Evolutionary conservation across 2,797 vertebrate species (phyloP).

Genomic region (Chloroceryle amazona): DNA sequence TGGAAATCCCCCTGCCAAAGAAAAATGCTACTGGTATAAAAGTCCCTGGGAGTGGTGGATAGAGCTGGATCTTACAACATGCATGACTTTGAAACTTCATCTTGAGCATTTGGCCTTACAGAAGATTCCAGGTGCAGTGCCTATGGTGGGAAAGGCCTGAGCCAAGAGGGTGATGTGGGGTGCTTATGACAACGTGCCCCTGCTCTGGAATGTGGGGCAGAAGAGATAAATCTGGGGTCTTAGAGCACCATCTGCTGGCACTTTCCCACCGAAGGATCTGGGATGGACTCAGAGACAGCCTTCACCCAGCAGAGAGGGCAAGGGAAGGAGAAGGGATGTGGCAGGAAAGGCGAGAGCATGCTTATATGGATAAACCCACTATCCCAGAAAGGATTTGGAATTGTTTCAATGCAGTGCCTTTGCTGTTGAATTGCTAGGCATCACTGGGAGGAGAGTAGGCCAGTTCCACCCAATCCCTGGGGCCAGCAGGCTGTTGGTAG

Average conservation of each 20-base stretch:
- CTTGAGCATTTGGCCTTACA: not conserved
- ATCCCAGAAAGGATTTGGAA: not conserved
- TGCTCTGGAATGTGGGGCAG: not conserved
- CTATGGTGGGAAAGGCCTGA: not conserved
- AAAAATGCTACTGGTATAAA: not conserved
- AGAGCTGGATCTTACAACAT: not conserved
- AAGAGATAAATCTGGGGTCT: not conserved
- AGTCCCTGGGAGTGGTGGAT: not conserved
- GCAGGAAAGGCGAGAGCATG: not conserved
- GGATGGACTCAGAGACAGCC: fast-evolving
- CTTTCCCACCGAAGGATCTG: not conserved
- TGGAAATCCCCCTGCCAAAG: not conserved
- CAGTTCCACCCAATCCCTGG: not conserved
- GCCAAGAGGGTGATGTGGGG: not conserved
- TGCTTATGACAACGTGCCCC: not conserved
- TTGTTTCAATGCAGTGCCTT: not conserved
- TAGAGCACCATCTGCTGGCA: conserved; percentile 72
- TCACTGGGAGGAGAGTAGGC: not conserved
- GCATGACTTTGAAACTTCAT: not conserved
- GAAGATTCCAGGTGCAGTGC: not conserved
- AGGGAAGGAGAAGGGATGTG: not conserved
- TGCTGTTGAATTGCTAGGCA: not conserved
- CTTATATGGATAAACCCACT: not conserved
- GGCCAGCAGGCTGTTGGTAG: not conserved
- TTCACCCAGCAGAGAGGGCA: not conserved